These are phyloP conservation scores for Temnothorax longispinosus DNA, from an alignment of 1,140 invertebrate species.

Conservation along the genomic window DNA sequence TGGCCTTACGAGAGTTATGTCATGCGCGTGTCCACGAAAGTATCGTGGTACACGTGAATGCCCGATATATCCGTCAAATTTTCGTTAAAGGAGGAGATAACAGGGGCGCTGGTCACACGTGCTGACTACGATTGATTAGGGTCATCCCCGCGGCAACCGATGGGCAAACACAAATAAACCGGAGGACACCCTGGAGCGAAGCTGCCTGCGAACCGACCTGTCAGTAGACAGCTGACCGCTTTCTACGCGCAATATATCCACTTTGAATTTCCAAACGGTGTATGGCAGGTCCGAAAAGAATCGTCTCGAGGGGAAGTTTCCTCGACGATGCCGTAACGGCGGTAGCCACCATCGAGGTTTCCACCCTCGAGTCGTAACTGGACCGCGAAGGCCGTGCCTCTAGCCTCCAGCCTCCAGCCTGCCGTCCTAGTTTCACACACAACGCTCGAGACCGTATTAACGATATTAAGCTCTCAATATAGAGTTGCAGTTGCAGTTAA, in stretches of 20 bases:
- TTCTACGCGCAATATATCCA: constrained; percentile 59
- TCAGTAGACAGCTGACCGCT: constrained; percentile 63
- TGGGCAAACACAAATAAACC: constrained; percentile 82
- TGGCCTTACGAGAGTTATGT: neutral
- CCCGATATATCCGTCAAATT: neutral
- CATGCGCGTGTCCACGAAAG: neutral
- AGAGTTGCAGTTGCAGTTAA: constrained; percentile 23
- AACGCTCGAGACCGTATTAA: constrained; percentile 12
- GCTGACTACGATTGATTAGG: constrained; percentile 78
- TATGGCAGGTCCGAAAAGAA: neutral
- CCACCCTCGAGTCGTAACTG: constrained; percentile 25
- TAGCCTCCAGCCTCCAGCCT: neutral
- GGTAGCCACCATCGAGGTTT: neutral
- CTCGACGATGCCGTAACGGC: neutral
- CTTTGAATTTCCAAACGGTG: constrained; percentile 22
- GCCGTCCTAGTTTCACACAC: constrained; percentile 8
- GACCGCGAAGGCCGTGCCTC: constrained; percentile 38
- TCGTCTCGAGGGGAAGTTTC: neutral
- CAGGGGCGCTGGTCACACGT: neutral
- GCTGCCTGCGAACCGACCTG: neutral
- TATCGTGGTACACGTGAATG: neutral
- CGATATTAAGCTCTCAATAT: constrained; percentile 35
- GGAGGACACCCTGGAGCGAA: neutral
- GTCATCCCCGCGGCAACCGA: constrained; percentile 84
- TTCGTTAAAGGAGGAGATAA: neutral